Conservation (phyloP, 2,113 vertebrate species). For the Nyctereutes procyonoides region DNA sequence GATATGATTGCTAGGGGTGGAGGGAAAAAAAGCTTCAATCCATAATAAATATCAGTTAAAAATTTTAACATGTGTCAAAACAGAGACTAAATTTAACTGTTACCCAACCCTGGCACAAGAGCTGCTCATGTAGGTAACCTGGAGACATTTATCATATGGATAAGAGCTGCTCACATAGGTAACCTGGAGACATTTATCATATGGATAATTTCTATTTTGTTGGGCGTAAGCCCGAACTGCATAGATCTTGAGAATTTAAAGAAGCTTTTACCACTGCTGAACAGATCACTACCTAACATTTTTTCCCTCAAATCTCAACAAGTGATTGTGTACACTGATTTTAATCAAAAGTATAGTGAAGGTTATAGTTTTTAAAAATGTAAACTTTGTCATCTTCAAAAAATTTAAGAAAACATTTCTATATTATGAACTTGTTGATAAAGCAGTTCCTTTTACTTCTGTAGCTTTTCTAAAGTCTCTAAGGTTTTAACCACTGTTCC, state of each 20-base stretch:
- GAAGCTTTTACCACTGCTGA: not conserved
- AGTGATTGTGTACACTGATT: not conserved
- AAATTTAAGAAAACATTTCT: conserved; percentile 22
- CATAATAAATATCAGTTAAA: conserved; percentile 61
- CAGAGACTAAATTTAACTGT: conserved; percentile 39
- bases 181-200: not conserved
- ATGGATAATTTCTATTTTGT: not conserved
- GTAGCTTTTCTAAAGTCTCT: not conserved
- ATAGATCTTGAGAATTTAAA: not conserved
- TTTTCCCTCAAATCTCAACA: conserved; percentile 36
- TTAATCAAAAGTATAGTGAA: conserved; percentile 2
- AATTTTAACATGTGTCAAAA: conserved; percentile 62
- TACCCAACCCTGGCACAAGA: not conserved
- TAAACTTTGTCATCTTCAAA: conserved; percentile 10
- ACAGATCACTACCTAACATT: not conserved
- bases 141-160: not conserved
- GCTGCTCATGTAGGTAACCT: not conserved
- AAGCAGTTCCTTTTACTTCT: conserved; percentile 27
- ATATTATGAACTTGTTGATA: conserved; percentile 14
- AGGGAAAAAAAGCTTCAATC: not conserved
- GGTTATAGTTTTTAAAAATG: not conserved
- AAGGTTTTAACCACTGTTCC: conserved; percentile 33
- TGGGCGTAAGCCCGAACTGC: not conserved
- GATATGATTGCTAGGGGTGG: not conserved
- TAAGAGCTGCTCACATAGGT: not conserved